phyloP scores from a whole-genome alignment of 2,113 vertebrate species.

The Tragelaphus scriptus region DNA sequence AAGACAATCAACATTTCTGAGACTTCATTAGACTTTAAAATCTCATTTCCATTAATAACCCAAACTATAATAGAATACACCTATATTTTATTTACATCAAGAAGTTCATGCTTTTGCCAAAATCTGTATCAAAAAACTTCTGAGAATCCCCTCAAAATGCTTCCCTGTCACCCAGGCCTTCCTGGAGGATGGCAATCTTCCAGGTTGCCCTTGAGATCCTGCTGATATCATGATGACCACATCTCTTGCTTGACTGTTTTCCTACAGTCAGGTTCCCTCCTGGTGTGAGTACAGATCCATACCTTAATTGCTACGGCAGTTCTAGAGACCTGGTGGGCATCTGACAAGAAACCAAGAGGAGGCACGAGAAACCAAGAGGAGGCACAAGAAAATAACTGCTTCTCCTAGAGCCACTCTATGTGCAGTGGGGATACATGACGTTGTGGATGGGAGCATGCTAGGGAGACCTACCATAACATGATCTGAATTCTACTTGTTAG shows the following conservation, averaged over 20 bases:
- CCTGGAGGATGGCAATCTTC: neutral
- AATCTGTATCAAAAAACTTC: neutral
- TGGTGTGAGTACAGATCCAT: neutral
- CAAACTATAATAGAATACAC: neutral
- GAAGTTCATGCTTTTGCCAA: neutral
- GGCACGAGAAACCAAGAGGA: neutral
- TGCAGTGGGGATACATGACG: no score
- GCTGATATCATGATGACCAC: neutral
- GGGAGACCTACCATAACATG: neutral
- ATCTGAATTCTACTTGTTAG: neutral
- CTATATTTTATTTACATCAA: neutral
- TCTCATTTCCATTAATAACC: constrained; percentile 3
- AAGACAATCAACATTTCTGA: neutral
- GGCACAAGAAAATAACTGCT: neutral
- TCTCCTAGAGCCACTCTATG: neutral
- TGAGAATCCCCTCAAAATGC: neutral
- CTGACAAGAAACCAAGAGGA: neutral
- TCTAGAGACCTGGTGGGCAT: neutral
- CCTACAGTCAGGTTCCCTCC: neutral
- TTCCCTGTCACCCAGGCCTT: neutral
- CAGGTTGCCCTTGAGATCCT: neutral
- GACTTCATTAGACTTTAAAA: neutral
- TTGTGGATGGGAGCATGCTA: neutral
- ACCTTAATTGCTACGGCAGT: neutral
- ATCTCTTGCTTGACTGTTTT: neutral